Base-by-base conservation (phyloP, 1,140 invertebrate genomes). In the Saxidomus purpurata region DNA sequence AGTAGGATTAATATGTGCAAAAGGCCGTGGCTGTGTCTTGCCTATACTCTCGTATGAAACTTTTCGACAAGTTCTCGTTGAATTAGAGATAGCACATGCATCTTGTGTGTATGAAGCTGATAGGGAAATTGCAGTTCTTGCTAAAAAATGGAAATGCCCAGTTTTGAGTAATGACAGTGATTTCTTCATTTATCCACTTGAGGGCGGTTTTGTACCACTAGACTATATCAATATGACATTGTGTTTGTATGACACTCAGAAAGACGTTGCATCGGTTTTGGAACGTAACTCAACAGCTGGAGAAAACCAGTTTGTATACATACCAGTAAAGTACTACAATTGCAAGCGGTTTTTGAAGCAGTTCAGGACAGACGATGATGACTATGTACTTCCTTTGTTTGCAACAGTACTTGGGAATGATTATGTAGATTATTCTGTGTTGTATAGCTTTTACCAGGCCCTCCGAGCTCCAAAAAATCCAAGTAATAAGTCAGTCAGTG, bases 131-230 rank as follows among this genome's bases (percentile, higher is more conserved):
- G 98, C 98, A 1, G 97, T 97, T 0, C 92, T 99, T 77, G 98
- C 98, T 0, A 97, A 97, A 90, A 96, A 97, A 77, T 96, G 98
- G 8, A 96, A 97, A 47, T 98, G 98, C 93, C 98, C 98, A 4
- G 97, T 99, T 17, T 92, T 99, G 0, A 98, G 98, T 93, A 97
- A 97, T 91, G 98, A 99, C 95, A 99, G 98, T 0, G 98, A 99
- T 96, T 99, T 98, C 96, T 98, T 97, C 94, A 97, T 99, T 79
- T 98, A 97, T 95, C 97, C 98, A 95, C 96, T 98, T 0, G 93
- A 71, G 31, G 88, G 90, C 40, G 96, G 97, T 3, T 98, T 98
- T 93, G 98, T 99, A 87, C 98, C 98, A 0, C 97, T 98, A 69
- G 96, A 97, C 81, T 97, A 97, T 59, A 94, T 98, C 0, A 96